phyloP scores from a whole-genome alignment of 2,888 invertebrate genomes.

The Uloborus plumipes region DNA sequence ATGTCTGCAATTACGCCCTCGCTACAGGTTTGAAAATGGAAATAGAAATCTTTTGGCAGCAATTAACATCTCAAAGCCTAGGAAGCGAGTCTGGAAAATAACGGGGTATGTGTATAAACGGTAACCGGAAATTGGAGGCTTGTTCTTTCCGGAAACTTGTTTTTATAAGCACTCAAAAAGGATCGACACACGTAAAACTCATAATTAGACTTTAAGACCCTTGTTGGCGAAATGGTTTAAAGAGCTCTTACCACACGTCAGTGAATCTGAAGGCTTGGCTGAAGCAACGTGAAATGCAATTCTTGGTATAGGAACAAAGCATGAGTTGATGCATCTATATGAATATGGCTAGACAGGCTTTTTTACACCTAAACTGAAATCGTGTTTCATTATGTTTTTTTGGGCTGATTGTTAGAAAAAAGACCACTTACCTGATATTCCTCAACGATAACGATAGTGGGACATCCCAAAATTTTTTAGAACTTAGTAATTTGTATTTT shows the following conservation, averaged over 20 bases:
- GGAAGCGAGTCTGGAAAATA: constrained; percentile 30
- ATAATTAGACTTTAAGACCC: constrained; percentile 16
- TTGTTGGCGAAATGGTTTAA: not conserved
- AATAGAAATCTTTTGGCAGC: not conserved
- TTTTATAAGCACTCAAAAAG: not conserved
- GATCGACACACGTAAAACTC: not conserved
- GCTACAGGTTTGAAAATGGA: constrained; percentile 5
- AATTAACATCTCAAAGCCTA: constrained; percentile 39
- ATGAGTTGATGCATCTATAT: too few relatives aligned
- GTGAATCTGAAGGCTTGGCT: not conserved
- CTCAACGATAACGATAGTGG: too few relatives aligned
- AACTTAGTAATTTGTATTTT: too few relatives aligned
- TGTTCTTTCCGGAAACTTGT: constrained; percentile 19
- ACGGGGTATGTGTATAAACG: constrained; percentile 31
- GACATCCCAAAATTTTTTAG: too few relatives aligned
- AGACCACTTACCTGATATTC: too few relatives aligned
- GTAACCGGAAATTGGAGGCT: constrained; percentile 27
- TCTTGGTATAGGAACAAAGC: too few relatives aligned
- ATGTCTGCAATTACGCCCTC: constrained; percentile 23
- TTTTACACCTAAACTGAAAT: too few relatives aligned
- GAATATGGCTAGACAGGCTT: too few relatives aligned
- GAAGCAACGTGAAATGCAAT: too few relatives aligned
- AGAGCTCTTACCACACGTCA: not conserved
- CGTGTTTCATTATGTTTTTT: too few relatives aligned
- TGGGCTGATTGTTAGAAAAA: too few relatives aligned